Evolutionary conservation across 2,797 vertebrate species (phyloP).

Genomic region (Notoglanidium macrostoma): DNA sequence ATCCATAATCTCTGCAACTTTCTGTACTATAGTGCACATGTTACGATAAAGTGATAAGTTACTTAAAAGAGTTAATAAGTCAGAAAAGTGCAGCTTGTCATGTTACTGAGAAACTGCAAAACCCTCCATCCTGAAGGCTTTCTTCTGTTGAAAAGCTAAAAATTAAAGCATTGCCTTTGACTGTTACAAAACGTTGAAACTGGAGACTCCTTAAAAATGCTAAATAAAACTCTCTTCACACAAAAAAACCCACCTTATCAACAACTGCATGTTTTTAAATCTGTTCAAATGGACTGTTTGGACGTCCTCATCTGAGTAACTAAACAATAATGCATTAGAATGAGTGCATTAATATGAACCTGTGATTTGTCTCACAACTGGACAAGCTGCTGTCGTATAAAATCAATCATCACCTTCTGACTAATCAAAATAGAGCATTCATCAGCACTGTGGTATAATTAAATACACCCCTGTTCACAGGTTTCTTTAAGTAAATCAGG

Average conservation of each 20-base stretch:
- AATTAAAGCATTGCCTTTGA: neutral
- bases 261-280: neutral
- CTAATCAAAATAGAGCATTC: neutral
- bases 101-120: neutral
- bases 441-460: neutral
- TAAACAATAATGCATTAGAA: neutral
- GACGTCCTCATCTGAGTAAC: neutral
- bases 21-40: neutral
- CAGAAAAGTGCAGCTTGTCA: neutral
- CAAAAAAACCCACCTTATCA: neutral
- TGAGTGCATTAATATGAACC: neutral
- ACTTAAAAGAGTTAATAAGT: neutral
- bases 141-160: neutral
- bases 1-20: neutral
- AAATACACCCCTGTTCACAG: neutral
- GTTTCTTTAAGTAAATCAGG: neutral
- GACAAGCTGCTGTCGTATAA: neutral
- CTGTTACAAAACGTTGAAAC: neutral
- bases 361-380: neutral
- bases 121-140: neutral
- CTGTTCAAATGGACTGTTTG: neutral
- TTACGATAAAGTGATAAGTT: neutral
- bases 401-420: neutral
- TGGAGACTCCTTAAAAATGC: neutral
- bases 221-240: neutral